Base-by-base conservation (phyloP, 2,888 invertebrate species). In the Arrhopalites spinosus region DNA sequence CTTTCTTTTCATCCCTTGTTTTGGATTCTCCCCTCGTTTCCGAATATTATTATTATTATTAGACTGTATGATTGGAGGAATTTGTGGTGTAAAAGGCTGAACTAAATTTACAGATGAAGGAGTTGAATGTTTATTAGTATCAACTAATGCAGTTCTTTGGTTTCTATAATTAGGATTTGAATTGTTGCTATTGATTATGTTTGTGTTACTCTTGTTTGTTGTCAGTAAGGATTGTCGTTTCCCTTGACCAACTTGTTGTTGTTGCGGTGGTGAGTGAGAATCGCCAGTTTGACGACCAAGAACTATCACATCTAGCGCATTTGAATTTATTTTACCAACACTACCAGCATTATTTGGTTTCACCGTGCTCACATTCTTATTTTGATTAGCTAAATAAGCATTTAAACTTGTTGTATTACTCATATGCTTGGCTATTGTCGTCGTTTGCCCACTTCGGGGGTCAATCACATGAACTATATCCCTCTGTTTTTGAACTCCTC, bases 391-490 rank as follows among this genome's bases (percentile, higher is more conserved):
- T 23, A 59, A 27, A 15, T 59, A 59, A n/a, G 36, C 20, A 25
- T 20, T 43, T 29, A 63, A 43, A 63, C 23, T 73, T 7, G 23
- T 43, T 30, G 76, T 79, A 63, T 76, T 79, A 73, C 82, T 82
- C 71, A 82, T 81, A 77, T 82, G 82, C 70, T 82, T 82, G 0
- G 82, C 82, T 47, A 82, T 82, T 1, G 82, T 81, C 25, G 82
- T 82, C 23, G 78, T 78, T 13, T 77, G 77, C 23, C 82, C 82
- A 79, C 82, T 79, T 68, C 79, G 61, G 15, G 79, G 77, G 66
- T 79, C 75, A 67, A 82, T 81, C 29, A 82, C 80, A 68, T 81
- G 81, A n/a, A 82, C 81, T 75, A 82, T 81, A 67, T 82, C 82
- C 69, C 69, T 69, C 8, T 56, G 43, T 53, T 53, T 53, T 20